Evolutionary conservation across 2,888 invertebrate genomes (phyloP).

Genomic region (Mythimna ferrago): DNA sequence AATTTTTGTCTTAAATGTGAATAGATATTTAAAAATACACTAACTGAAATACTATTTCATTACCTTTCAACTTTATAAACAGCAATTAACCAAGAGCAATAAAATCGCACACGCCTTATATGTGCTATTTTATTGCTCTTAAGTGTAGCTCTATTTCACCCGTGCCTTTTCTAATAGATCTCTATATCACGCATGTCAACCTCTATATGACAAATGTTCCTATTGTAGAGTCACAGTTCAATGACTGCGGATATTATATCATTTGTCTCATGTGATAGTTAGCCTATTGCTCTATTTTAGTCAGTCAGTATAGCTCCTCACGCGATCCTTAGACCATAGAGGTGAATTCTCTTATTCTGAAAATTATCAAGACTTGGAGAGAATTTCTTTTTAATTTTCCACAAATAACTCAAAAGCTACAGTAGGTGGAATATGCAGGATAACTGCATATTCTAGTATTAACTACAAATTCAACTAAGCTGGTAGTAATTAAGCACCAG

Average conservation of each 20-base stretch:
- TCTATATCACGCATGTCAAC: constrained; percentile 16
- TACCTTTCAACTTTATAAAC: too few relatives aligned
- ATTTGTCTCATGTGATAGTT: constrained; percentile 25
- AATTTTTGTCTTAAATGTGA: too few relatives aligned
- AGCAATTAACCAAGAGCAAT: too few relatives aligned
- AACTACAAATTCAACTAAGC: too few relatives aligned
- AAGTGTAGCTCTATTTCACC: background rate
- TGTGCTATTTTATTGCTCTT: too few relatives aligned
- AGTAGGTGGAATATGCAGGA: too few relatives aligned
- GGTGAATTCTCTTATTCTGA: background rate
- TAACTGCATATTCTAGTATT: too few relatives aligned
- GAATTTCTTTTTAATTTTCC: background rate
- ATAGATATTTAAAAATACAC: too few relatives aligned
- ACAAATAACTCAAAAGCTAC: too few relatives aligned
- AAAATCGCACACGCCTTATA: too few relatives aligned
- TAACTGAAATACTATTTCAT: too few relatives aligned
- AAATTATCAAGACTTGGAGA: background rate
- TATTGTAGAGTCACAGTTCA: constrained; percentile 40
- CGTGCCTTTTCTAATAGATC: constrained; percentile 1
- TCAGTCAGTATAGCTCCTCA: background rate
- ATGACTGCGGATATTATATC: constrained; percentile 50
- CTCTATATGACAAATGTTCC: constrained; percentile 37
- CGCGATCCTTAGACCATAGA: background rate
- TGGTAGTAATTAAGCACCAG: too few relatives aligned
- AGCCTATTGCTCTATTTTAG: constrained; percentile 47